A percentile compares a stretch with the other conserved stretches of the same genome.
Conservation (phyloP, 2,888 invertebrate genomes). For the Drosophila austrosaltans region DNA sequence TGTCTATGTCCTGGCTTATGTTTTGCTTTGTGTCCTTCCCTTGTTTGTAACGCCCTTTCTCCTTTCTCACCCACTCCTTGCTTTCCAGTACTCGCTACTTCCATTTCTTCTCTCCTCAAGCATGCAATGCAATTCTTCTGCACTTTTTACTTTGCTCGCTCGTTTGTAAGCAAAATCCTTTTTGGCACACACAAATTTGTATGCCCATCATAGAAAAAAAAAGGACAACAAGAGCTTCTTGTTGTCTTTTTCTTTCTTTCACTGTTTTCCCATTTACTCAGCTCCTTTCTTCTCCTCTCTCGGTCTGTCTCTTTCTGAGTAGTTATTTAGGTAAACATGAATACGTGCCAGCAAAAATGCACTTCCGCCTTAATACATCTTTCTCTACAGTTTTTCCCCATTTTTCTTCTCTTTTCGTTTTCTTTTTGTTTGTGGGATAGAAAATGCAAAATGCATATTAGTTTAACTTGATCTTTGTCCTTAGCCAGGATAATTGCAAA, state of each 20-base stretch:
- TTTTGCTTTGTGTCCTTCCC: constrained; percentile 11
- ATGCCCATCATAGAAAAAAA: constrained; percentile 66
- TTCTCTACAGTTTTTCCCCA: not conserved
- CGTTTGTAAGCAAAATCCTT: constrained; percentile 78
- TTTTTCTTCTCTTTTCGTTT: not conserved
- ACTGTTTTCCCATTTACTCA: not conserved
- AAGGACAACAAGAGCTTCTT: constrained; percentile 61
- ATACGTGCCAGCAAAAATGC: constrained; percentile 71
- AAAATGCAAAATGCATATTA: constrained; percentile 67
- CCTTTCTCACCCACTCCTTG: not conserved
- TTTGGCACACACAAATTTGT: constrained; percentile 71
- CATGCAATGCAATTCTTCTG: constrained; percentile 76
- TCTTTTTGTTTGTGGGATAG: constrained; percentile 60
- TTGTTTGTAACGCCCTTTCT: not conserved
- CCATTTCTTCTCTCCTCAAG: constrained; percentile 8
- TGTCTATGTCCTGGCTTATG: constrained; percentile 52
- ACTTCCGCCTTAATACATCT: constrained; percentile 73
- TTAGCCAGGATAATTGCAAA: constrained; percentile 12
- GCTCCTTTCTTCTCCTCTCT: not conserved
- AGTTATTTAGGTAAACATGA: constrained; percentile 64
- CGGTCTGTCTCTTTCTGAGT: constrained; percentile 24
- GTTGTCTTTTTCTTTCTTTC: constrained; percentile 8
- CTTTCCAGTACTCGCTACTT: not conserved
- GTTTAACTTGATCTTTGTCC: constrained; percentile 44
- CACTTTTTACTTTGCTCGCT: constrained; percentile 74